Conservation (phyloP, 2,888 invertebrate genomes). For the Mechanitis messenoides region DNA sequence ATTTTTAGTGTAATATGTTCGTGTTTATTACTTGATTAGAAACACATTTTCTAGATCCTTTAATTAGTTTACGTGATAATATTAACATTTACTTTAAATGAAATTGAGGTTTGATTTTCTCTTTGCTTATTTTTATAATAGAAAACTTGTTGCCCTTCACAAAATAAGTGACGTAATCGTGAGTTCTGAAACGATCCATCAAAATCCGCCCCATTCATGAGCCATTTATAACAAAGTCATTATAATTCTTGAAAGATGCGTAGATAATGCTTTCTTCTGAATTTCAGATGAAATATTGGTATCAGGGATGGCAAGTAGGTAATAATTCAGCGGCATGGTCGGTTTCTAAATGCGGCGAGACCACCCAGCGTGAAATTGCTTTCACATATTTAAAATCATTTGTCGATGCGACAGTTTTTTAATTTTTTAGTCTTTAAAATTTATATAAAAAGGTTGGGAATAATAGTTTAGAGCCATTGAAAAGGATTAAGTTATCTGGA, state of each 20-base stretch:
- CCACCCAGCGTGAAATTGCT: constrained; percentile 64
- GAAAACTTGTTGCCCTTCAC: constrained; percentile 4
- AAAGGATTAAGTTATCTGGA: too few relatives aligned
- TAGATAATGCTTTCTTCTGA: constrained; percentile 49
- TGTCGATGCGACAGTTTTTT: constrained; percentile 33
- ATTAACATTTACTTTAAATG: background rate
- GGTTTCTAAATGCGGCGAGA: constrained; percentile 45
- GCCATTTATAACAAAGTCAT: constrained; percentile 22
- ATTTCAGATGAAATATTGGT: constrained; percentile 34
- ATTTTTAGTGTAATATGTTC: constrained; percentile 42
- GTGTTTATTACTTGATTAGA: constrained; percentile 5
- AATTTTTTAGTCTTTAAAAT: background rate
- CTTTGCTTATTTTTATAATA: background rate
- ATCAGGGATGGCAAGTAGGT: constrained; percentile 42
- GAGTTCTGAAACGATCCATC: constrained; percentile 4
- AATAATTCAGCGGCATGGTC: constrained; percentile 62
- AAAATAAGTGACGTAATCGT: constrained; percentile 3
- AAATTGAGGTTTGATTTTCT: background rate
- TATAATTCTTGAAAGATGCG: constrained; percentile 36
- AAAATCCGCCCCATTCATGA: constrained; percentile 10
- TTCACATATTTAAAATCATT: constrained; percentile 61
- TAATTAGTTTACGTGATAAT: background rate
- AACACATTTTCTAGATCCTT: background rate
- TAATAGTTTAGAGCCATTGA: too few relatives aligned
- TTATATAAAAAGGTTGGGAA: too few relatives aligned